Conservation (phyloP, 1,140 invertebrate species). For the Hyphantria cunea region DNA sequence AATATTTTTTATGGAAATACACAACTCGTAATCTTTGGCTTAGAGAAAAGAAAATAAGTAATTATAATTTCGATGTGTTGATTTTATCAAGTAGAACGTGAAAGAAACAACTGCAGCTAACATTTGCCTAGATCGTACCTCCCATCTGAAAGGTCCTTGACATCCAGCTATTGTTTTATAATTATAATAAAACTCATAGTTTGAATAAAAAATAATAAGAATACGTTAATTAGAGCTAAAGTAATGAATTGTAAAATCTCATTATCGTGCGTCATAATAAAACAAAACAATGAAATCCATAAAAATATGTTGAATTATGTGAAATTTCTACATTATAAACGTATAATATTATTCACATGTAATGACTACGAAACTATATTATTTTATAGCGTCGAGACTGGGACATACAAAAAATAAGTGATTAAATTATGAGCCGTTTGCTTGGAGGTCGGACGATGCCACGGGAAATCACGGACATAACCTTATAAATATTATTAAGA, state of each 20-base stretch:
- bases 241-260: constrained; percentile 48
- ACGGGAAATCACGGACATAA: constrained; percentile 38
- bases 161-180: constrained; percentile 23
- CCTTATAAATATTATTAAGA: constrained; percentile 30
- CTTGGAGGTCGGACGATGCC: constrained; percentile 41
- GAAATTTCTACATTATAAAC: constrained; percentile 23
- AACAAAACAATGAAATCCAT: constrained; percentile 44
- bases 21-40: constrained; percentile 5
- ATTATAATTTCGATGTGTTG: neutral
- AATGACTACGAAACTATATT: constrained; percentile 25
- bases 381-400: constrained; percentile 20
- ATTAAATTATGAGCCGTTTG: constrained; percentile 40
- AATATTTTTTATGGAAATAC: constrained; percentile 11
- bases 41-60: neutral
- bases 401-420: constrained; percentile 29
- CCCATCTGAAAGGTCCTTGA: constrained; percentile 25
- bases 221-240: constrained; percentile 34
- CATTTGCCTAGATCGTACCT: too few relatives aligned
- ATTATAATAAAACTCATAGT: constrained; percentile 25
- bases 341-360: constrained; percentile 10
- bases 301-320: constrained; percentile 20
- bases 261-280: constrained; percentile 35
- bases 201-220: constrained; percentile 27
- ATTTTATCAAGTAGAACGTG: too few relatives aligned
- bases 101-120: too few relatives aligned